phyloP scores from a whole-genome alignment of 2,113 vertebrate species.

The Seriola quinqueradiata region DNA sequence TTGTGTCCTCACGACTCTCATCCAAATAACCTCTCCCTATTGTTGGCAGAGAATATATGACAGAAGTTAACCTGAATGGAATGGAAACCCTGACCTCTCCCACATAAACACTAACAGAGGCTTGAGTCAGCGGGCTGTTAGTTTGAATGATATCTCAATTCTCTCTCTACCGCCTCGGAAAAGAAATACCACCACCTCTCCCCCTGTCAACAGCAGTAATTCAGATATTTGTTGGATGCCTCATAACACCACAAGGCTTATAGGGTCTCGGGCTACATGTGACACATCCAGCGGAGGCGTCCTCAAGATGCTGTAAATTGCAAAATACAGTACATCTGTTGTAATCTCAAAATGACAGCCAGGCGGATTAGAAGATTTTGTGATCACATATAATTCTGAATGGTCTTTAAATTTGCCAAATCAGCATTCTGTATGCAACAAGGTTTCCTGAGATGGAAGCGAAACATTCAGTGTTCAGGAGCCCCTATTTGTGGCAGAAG shows the following conservation, averaged over 20 bases:
- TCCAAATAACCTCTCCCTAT: slow-evolving; percentile 56
- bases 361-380: background rate
- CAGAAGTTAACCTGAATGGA: slow-evolving; percentile 70
- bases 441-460: slow-evolving; percentile 10
- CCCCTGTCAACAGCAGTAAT: slow-evolving; percentile 75
- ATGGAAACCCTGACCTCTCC: slow-evolving; percentile 81
- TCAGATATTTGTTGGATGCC: slow-evolving; percentile 67
- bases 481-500: background rate
- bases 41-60: slow-evolving; percentile 68
- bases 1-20: slow-evolving; percentile 54
- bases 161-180: slow-evolving; percentile 73
- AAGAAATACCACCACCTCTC: slow-evolving; percentile 78
- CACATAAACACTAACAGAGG: slow-evolving; percentile 77
- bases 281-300: slow-evolving; percentile 58
- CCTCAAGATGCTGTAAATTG: slow-evolving; percentile 49
- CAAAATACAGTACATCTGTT: slow-evolving; percentile 24
- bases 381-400: slow-evolving; percentile 20
- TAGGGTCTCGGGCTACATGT: slow-evolving; percentile 43
- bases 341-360: slow-evolving; percentile 40
- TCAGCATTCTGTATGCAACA: slow-evolving; percentile 26
- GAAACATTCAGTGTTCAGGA: slow-evolving; percentile 1
- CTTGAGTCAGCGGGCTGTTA: slow-evolving; percentile 80
- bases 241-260: slow-evolving; percentile 65
- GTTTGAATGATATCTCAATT: slow-evolving; percentile 86
- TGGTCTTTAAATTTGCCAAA: background rate